Evolutionary conservation across 2,888 invertebrate genomes (phyloP).

Genomic region (Aleiodes leptofemur): DNA sequence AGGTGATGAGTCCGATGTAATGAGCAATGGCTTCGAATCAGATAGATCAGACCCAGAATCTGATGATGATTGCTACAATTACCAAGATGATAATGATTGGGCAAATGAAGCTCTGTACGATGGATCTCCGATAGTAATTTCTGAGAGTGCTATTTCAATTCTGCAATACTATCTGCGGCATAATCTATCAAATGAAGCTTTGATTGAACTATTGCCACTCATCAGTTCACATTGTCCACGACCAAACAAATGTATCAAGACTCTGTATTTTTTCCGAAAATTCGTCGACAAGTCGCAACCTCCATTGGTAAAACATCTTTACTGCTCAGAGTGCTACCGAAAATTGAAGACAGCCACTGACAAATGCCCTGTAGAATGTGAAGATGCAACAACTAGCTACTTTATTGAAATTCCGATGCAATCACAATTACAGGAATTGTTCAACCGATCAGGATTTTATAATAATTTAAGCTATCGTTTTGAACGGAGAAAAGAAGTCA

Average conservation of each 20-base stretch:
- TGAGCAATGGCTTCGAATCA: no score
- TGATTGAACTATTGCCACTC: neutral
- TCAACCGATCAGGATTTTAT: slow-evolving; percentile 35
- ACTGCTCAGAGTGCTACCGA: neutral
- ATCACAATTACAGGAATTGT: slow-evolving; percentile 21
- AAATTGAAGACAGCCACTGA: neutral
- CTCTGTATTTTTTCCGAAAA: neutral
- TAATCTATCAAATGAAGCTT: neutral
- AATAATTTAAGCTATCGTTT: slow-evolving; percentile 18
- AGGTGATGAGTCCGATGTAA: no score
- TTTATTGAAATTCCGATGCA: neutral
- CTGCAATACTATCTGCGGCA: neutral
- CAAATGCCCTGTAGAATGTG: neutral
- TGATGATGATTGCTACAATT: no score
- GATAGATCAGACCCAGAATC: no score
- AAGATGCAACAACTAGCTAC: neutral
- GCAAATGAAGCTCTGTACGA: no score
- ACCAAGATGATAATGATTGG: no score
- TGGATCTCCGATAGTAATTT: neutral
- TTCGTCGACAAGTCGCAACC: neutral
- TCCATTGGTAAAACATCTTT: slow-evolving; percentile 6
- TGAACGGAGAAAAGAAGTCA: neutral
- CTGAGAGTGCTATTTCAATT: slow-evolving; percentile 2
- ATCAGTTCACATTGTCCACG: neutral
- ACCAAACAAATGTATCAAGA: neutral